Base-by-base conservation (phyloP, 2,797 vertebrate genomes). In the Hafferia zeledoni region DNA sequence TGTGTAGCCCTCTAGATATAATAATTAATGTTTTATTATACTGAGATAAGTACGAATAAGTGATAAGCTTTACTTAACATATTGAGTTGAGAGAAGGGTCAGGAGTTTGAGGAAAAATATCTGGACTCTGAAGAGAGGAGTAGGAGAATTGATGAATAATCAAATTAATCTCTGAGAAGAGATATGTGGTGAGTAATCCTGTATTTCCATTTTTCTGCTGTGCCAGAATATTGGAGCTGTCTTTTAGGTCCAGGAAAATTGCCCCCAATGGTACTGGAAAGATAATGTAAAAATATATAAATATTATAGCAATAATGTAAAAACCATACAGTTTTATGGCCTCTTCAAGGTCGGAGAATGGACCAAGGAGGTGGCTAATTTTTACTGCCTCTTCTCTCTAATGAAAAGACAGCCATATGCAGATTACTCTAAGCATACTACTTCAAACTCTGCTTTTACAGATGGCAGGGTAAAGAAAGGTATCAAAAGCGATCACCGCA, bases 1-100 rank as follows among this genome's bases (percentile, higher is more conserved):
- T 85, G 2, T 89, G 49, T 76, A 82, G 43, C 46, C 10, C 28
- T 37, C 31, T 91, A 74, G n/a, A 93, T 93, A 83, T 28, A 23
- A 31, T 89, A 96, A 90, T 95, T 95, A 91, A 89, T 94, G 25
- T 94, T 96, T 96, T 72, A 91, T 87, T 95, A 80, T 57, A 71
- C 47, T 76, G n/a, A 94, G 67, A 87, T 91, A 79, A 63, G 7
- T 0, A 3, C 93, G 61, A 96, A 83, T 95, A 94, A 95, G 83
- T 93, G 0, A 91, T 95, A 77, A 92, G 35, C 13, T 97, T 90
- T 95, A 61, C 90, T 96, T 96, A 88, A 90, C 43, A 60, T 6
- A 82, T 18, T 47, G 30, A 41, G 30, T 35, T 37, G 74, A 65
- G 69, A 80, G 33, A 94, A 88, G 33, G 92, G 78, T 92, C 77